Evolutionary conservation across 2,888 invertebrate species (phyloP), one percentile per base, ranked within the genome.

Genomic region (Drosophila maculinotata): DNA sequence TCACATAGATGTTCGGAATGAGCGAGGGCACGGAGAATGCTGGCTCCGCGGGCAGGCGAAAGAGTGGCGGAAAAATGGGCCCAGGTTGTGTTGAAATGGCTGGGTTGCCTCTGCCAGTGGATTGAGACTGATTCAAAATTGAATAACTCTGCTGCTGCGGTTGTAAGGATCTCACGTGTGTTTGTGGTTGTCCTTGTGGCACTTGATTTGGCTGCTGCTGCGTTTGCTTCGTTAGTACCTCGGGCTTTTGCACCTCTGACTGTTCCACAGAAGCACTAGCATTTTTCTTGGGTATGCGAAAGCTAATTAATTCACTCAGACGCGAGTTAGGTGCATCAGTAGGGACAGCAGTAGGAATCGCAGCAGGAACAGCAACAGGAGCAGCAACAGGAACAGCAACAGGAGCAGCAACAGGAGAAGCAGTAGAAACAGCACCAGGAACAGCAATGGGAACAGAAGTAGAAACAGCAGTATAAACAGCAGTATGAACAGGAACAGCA

Each of bases 21-120:
- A 1, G 10, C 17, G 41, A n/a, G 3, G 7, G 4, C 0, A 7
- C 3, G 0, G 7, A 6, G 14, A 3, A 5, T 7, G 33, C 1
- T 1, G 12, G 1, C 3, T 41, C 5, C 0, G 12, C 2, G 0
- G 42, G 30, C 14, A 28, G 1, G 0, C 63, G 74, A 49, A 28
- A 64, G 0, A 44, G 72, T 23, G 80, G 76, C 6, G 57, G 41
- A 42, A 74, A 82, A 1, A 25, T 8, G 0, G 67, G 65, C 3
- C 0, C 0, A 4, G 15, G 0, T 1, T 9, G 9, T 30, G 7
- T 20, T n/a, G n/a, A n/a, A n/a, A n/a, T n/a, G n/a, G n/a, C n/a
- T n/a, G n/a, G n/a, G 25, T n/a, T 31, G 6, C 25, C 14, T 12
- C 17, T 26, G 20, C 26, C n/a, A 9, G 10, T 20, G 20, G 9